These are phyloP conservation scores for Aethina tumida DNA, from an alignment of 1,140 invertebrate species.

Conservation along the genomic window DNA sequence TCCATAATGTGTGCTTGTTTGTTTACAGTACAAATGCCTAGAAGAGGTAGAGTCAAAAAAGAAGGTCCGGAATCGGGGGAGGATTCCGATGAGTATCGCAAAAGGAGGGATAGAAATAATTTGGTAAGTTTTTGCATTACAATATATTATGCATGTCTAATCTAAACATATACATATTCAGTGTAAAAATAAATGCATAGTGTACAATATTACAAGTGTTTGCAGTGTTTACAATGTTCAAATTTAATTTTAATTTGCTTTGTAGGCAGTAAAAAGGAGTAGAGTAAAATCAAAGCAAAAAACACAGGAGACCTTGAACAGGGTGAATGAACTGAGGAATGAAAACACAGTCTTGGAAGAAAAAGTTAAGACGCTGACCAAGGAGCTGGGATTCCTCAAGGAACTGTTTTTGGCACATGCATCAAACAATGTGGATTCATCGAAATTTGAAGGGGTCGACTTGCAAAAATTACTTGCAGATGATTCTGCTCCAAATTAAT, in stretches of 20 bases:
- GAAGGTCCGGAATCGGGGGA: slow-evolving; percentile 43
- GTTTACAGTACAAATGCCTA: slow-evolving; percentile 33
- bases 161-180: not conserved
- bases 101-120: slow-evolving; percentile 74
- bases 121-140: slow-evolving; percentile 41
- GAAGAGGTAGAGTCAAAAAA: slow-evolving; percentile 26
- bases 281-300: slow-evolving; percentile 75
- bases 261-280: slow-evolving; percentile 77
- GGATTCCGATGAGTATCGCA: slow-evolving; percentile 68
- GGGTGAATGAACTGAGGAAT: slow-evolving; percentile 64
- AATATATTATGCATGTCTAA: slow-evolving; percentile 3
- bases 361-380: slow-evolving; percentile 74
- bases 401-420: slow-evolving; percentile 77
- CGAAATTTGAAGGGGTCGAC: slow-evolving; percentile 43
- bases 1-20: too few relatives aligned
- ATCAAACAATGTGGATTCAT: slow-evolving; percentile 40
- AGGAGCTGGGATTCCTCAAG: slow-evolving; percentile 78
- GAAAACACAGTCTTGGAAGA: slow-evolving; percentile 80
- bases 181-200: too few relatives aligned
- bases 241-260: slow-evolving; percentile 27
- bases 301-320: slow-evolving; percentile 68
- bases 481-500: slow-evolving; percentile 19
- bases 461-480: slow-evolving; percentile 45
- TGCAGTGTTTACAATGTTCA: not conserved
- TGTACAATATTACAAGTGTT: too few relatives aligned